Conservation (phyloP, 2,113 vertebrate species). For the Platysternon megacephalum region DNA sequence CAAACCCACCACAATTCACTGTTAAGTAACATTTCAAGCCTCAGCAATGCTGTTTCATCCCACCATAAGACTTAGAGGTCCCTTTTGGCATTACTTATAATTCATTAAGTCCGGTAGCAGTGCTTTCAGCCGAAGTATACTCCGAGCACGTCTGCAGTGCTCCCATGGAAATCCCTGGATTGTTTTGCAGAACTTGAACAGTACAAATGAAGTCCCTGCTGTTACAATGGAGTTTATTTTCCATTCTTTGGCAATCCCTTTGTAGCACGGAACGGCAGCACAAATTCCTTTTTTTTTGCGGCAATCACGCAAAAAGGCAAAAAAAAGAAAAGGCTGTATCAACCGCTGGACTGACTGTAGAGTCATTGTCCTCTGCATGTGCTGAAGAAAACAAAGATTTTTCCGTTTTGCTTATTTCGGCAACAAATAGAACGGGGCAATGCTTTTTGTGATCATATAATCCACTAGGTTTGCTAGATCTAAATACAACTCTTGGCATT, state of each 20-base stretch:
- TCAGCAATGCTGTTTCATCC: constrained; percentile 28
- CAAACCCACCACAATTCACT: not conserved
- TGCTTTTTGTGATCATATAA: not conserved
- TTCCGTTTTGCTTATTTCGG: not conserved
- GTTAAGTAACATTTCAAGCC: not conserved
- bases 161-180: constrained; percentile 30
- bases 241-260: constrained; percentile 53
- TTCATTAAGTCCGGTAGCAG: constrained; percentile 44
- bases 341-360: not conserved
- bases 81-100: constrained; percentile 37
- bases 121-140: constrained; percentile 44
- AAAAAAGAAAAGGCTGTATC: not conserved
- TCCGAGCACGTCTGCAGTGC: constrained; percentile 8
- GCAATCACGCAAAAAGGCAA: not conserved
- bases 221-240: constrained; percentile 42
- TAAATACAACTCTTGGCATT: not conserved
- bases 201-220: constrained; percentile 22
- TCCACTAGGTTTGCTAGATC: not conserved
- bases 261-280: not conserved
- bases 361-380: not conserved
- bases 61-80: not conserved
- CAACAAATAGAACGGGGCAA: not conserved
- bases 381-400: constrained; percentile 3
- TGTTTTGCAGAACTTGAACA: constrained; percentile 31
- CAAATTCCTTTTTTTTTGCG: not conserved